These are phyloP conservation scores for Allophyes oxyacanthae DNA, from an alignment of 2,888 invertebrate genomes.

Conservation along the genomic window DNA sequence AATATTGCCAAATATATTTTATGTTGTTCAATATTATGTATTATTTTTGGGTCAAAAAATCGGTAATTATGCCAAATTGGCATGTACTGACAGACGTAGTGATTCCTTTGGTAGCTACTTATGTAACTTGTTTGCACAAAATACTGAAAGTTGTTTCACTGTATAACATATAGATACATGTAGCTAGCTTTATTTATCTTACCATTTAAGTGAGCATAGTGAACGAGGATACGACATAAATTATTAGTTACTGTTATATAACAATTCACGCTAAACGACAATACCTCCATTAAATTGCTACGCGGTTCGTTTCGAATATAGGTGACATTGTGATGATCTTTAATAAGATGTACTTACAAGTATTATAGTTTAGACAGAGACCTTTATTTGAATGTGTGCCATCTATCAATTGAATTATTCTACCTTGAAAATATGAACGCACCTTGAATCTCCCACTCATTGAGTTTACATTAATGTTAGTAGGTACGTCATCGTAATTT, in stretches of 20 bases:
- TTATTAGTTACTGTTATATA: constrained; percentile 37
- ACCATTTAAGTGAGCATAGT: constrained; percentile 1
- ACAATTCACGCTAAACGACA: constrained; percentile 19
- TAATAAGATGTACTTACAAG: constrained; percentile 5
- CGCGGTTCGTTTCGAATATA: neutral
- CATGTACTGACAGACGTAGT: neutral
- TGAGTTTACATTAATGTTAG: constrained; percentile 44
- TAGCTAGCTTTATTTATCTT: constrained; percentile 10
- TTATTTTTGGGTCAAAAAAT: too few relatives aligned
- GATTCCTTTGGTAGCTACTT: constrained; percentile 7
- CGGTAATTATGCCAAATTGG: neutral
- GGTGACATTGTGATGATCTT: constrained; percentile 9
- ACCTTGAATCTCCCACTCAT: constrained; percentile 56
- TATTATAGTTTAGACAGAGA: constrained; percentile 22
- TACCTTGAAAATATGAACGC: constrained; percentile 49
- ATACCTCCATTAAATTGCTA: neutral
- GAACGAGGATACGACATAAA: constrained; percentile 24
- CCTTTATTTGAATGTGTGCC: constrained; percentile 41
- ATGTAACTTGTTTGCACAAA: constrained; percentile 10
- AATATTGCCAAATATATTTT: neutral
- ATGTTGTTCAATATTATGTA: too few relatives aligned
- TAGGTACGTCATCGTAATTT: constrained; percentile 43
- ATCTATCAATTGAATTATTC: constrained; percentile 50
- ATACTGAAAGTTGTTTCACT: constrained; percentile 14
- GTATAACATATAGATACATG: constrained; percentile 30